phyloP scores from a whole-genome alignment of 92 coral and sea anemone species.

The Parazoanthus atlanticus region DNA sequence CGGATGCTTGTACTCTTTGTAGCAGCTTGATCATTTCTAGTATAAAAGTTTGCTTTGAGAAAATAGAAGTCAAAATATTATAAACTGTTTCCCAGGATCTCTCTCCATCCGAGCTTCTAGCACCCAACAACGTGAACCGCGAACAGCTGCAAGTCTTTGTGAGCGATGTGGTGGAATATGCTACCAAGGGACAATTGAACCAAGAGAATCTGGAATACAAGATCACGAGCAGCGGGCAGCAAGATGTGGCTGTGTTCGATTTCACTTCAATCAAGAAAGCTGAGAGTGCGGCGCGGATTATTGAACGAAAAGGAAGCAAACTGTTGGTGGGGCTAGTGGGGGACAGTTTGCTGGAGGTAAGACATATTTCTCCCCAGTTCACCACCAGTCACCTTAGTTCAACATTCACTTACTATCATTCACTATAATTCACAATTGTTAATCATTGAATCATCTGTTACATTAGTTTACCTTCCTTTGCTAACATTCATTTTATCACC shows the following conservation, averaged over 20 bases:
- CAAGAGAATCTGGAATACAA: constrained; percentile 68
- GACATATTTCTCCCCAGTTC: background rate
- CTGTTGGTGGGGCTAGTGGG: constrained; percentile 89
- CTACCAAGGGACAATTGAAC: constrained; percentile 81
- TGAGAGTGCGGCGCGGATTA: constrained; percentile 89
- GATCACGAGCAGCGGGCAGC: constrained; percentile 61
- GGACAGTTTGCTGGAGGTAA: constrained; percentile 95
- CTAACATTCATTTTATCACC: no score
- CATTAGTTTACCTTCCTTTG: no score
- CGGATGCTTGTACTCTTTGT: no score
- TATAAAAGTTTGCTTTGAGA: no score
- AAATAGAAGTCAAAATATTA: no score
- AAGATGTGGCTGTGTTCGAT: constrained; percentile 95
- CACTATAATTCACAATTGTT: no score
- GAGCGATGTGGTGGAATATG: constrained; percentile 81
- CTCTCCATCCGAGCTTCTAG: constrained; percentile 68
- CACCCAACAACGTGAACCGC: constrained; percentile 70
- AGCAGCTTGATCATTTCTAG: no score
- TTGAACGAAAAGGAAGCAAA: constrained; percentile 89
- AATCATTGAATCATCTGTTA: no score
- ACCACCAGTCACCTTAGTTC: no score
- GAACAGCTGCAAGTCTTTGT: constrained; percentile 71
- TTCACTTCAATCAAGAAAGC: constrained; percentile 98
- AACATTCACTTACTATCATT: background rate
- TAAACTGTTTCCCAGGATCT: constrained; percentile 60